Base-by-base conservation (phyloP, 2,888 invertebrate genomes). In the Yponomeuta sedellus region DNA sequence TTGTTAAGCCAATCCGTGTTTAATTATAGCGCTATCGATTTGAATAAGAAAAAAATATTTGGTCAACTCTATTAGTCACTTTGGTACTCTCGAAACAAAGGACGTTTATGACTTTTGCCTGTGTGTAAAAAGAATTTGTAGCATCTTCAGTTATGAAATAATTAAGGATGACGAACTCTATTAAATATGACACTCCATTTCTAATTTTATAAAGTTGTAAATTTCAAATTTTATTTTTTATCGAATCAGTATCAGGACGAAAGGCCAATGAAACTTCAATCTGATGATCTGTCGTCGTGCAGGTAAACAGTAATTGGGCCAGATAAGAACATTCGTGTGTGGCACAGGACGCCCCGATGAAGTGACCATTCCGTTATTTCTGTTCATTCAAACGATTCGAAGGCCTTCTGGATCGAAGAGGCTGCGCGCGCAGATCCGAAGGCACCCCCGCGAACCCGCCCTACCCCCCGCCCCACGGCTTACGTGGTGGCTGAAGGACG, bases 361-460 rank as follows among this genome's bases (percentile, higher is more conserved):
- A 20, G 59, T 22, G 22, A 59, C 59, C 59, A 22, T 25, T 25
- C 59, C 22, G 12, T 22, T 22, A n/a, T 20, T 22, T 11, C 22
- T 10, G 25, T 86, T 87, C 88, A 88, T 88, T 88, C 82, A 88
- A 78, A 81, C 77, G 74, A 74, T 74, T 72, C 72, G 75, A 76
- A 72, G 71, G 73, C 44, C 75, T 64, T 56, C 28, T 65, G 85
- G 88, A 89, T 88, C 89, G 89, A 86, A 83, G 83, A 71, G 73
- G 69, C 64, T 89, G 88, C 89, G 89, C 89, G 89, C 89, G 89
- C 89, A 88, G 19, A 1, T 22, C 44, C 16, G 44, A 10, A 11
- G n/a, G 25, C 28, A 1, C 58, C 28, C 39, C 39, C 34, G 2
- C 58, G 44, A 12, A 5, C n/a, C 66, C 68, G 70, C 68, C 69